Conservation (phyloP, 2,888 invertebrate species). For the Cremastinae sp. region DNA sequence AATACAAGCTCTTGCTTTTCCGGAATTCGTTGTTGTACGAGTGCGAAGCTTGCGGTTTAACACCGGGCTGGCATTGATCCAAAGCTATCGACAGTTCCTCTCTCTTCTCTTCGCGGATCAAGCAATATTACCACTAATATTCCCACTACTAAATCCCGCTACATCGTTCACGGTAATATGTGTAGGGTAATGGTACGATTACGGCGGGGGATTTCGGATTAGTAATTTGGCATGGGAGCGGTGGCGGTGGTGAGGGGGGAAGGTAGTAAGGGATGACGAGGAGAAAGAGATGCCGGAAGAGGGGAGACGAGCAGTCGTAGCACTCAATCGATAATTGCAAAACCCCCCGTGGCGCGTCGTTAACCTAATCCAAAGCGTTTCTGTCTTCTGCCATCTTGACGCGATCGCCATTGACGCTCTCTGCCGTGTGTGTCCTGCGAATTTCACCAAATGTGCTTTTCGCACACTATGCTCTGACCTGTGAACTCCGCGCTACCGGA, state of each 20-base stretch:
- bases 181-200: conserved; percentile 30
- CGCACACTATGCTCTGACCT: too few relatives aligned
- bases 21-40: neutral
- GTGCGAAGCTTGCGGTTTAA: conserved; percentile 11
- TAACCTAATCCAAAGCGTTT: conserved; percentile 12
- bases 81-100: conserved; percentile 43
- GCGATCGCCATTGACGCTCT: neutral
- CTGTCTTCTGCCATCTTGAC: conserved; percentile 22
- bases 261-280: too few relatives aligned
- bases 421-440: neutral
- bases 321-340: conserved; percentile 53
- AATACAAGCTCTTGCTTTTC: neutral
- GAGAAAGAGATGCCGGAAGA: too few relatives aligned
- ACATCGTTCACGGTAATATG: conserved; percentile 46
- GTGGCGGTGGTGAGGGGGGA: too few relatives aligned
- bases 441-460: too few relatives aligned
- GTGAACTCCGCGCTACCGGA: too few relatives aligned
- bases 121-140: conserved; percentile 42
- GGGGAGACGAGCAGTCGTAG: conserved; percentile 6
- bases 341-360: conserved; percentile 48
- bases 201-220: conserved; percentile 49
- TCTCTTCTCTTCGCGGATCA: conserved; percentile 31
- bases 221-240: conserved; percentile 47
- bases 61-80: conserved; percentile 47
- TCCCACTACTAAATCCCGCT: conserved; percentile 34